Evolutionary conservation across 30 jellyfish, hydroid and myxozoan species (phyloP), one percentile per base, ranked within the genome.

Genomic region (Aurelia coerulea): DNA sequence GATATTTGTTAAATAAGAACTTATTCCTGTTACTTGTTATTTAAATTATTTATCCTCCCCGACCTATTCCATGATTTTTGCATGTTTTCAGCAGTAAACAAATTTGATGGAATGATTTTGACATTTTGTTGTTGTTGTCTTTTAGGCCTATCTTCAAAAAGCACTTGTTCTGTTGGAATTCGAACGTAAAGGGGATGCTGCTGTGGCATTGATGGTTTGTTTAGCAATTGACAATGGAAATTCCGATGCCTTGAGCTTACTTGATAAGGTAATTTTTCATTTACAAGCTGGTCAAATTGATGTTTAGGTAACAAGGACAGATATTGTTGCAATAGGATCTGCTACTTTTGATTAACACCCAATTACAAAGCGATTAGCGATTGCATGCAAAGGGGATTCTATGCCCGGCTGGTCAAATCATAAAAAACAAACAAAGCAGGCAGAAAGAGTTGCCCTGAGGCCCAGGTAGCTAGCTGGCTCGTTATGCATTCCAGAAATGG

Each of bases 161-260:
- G 76, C 63, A 29, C 60, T 6, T 23, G 42, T 65, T n/a, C 46
- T 66, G 81, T 69, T 60, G 71, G 35, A 65, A 23, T 13, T 37
- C 46, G 73, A 35, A 31, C 32, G 73, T 4, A 81, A 67, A 17
- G 23, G 2, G 23, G 90, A 81, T 15, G 76, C 75, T 15, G 81
- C 81, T 14, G 81, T 67, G 1, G 73, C 90, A 2, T 31, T 66
- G 52, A 19, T 81, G 62, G 12, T 65, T 14, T 81, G 62, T 59
- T 15, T 66, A 29, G 59, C 59, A 11, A 53, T 53, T 4, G 53
- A 70, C 68, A 16, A 42, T 32, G 39, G 59, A 31, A 65, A 67
- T 15, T 13, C 32, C 5, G 62, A 73, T 39, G 83, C 62, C 6
- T 39, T 11, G 33, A 69, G 62, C 4, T 17, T 66, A 63, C 51